Percentiles rank a stretch among this genome's conserved stretches.
Conservation (phyloP, 2,797 vertebrate species). For the Chelmon rostratus region DNA sequence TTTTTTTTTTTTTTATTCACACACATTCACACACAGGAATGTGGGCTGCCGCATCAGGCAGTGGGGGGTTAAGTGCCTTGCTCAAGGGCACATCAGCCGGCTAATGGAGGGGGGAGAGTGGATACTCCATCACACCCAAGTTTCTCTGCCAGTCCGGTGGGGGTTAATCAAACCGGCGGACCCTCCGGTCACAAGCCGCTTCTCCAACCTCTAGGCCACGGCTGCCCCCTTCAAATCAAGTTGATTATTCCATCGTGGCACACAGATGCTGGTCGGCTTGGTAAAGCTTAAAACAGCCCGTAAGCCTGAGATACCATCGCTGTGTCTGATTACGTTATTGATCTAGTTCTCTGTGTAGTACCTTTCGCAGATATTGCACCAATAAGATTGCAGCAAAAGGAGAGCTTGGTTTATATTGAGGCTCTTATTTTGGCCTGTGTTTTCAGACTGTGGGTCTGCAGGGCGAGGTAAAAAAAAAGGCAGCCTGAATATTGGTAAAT, state of each 20-base stretch:
- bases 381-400: background rate
- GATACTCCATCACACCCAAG: too few species aligned
- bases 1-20: too few species aligned
- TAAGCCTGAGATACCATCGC: constrained; percentile 33
- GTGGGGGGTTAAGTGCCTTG: too few species aligned
- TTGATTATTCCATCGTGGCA: constrained; percentile 17
- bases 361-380: constrained; percentile 18
- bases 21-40: too few species aligned
- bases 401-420: background rate
- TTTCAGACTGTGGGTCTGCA: constrained; percentile 2
- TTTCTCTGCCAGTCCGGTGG: too few species aligned
- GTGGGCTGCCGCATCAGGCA: too few species aligned
- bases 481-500: background rate
- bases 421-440: constrained; percentile 9
- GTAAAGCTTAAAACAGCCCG: constrained; percentile 30
- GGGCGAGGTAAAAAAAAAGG: constrained; percentile 12
- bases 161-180: too few species aligned
- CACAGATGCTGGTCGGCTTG: constrained; percentile 1
- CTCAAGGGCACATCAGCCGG: too few species aligned
- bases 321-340: constrained; percentile 47
- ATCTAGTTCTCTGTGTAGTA: constrained; percentile 23
- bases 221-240: constrained; percentile 34
- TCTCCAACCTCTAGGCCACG: too few species aligned
- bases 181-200: too few species aligned
- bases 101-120: too few species aligned